These are phyloP conservation scores for Pseudoips prasinana DNA, from an alignment of 2,888 invertebrate genomes.

Conservation along the genomic window DNA sequence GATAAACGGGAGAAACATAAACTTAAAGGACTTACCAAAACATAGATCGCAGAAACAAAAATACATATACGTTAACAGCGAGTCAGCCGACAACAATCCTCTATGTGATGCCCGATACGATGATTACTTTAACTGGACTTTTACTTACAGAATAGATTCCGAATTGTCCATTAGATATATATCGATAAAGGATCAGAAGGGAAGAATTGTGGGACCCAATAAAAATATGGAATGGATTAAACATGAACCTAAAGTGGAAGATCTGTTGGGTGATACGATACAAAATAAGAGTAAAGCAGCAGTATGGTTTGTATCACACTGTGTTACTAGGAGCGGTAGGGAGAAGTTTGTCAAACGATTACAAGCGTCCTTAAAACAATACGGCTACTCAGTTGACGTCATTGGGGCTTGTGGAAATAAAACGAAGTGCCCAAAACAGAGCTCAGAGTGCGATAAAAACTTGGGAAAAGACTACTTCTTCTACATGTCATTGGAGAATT, in stretches of 20 bases:
- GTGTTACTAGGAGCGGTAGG: slow-evolving; percentile 36
- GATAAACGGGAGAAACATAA: slow-evolving; percentile 7
- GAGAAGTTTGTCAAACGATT: slow-evolving; percentile 34
- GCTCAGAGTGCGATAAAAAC: slow-evolving; percentile 38
- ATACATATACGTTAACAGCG: slow-evolving; percentile 33
- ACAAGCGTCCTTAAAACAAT: slow-evolving; percentile 28
- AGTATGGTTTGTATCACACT: slow-evolving; percentile 58
- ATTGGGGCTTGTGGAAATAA: slow-evolving; percentile 52
- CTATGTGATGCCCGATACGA: slow-evolving; percentile 37
- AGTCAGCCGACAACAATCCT: slow-evolving; percentile 47
- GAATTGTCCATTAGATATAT: slow-evolving; percentile 48
- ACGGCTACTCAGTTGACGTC: slow-evolving; percentile 41
- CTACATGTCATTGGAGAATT: slow-evolving; percentile 60
- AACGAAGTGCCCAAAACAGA: slow-evolving; percentile 32
- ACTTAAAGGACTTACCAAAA: neutral
- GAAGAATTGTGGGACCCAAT: slow-evolving; percentile 29
- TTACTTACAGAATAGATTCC: slow-evolving; percentile 52
- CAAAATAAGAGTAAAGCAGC: slow-evolving; percentile 43
- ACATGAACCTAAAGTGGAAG: slow-evolving; percentile 51
- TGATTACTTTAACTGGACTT: slow-evolving; percentile 53
- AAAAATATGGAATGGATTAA: slow-evolving; percentile 7
- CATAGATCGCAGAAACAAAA: slow-evolving; percentile 10
- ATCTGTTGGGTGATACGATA: too few relatives aligned
- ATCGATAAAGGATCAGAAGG: slow-evolving; percentile 33
- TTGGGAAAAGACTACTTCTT: slow-evolving; percentile 53